Conservation (phyloP, 2,797 vertebrate genomes). For the Sebastes diaconus region DNA sequence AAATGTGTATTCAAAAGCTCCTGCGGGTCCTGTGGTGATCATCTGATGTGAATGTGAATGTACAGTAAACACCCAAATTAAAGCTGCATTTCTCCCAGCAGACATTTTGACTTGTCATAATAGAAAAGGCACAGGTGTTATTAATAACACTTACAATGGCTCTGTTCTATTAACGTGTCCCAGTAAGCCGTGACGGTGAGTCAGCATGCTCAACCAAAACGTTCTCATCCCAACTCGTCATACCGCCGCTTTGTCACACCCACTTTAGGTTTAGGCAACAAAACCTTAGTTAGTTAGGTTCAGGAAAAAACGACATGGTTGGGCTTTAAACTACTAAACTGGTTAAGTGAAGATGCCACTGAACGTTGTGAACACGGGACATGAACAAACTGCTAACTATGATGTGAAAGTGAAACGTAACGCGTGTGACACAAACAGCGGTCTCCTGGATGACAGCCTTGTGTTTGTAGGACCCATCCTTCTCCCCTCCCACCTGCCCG, state of each 20-base stretch:
- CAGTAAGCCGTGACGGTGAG: neutral
- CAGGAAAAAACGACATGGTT: no score
- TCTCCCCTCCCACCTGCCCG: accelerated
- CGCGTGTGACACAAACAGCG: no score
- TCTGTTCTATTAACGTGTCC: neutral
- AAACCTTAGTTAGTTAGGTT: no score
- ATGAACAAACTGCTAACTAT: accelerated
- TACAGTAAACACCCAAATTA: neutral
- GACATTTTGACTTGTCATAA: neutral
- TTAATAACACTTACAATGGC: accelerated
- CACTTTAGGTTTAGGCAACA: no score
- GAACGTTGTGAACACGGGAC: no score
- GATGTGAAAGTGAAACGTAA: accelerated
- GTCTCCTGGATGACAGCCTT: no score
- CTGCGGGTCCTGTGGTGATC: neutral
- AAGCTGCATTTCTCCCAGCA: neutral
- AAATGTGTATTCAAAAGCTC: neutral
- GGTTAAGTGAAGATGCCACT: no score
- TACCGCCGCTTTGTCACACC: no score
- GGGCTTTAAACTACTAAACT: no score
- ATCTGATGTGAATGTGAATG: neutral
- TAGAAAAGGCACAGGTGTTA: neutral
- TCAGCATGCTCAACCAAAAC: neutral
- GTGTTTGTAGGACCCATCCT: no score
- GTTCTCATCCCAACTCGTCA: no score